Percentiles rank a stretch among this genome's conserved stretches.
These are phyloP conservation scores for Lepidostoma basale DNA, from an alignment of 1,140 invertebrate genomes.

Conservation along the genomic window DNA sequence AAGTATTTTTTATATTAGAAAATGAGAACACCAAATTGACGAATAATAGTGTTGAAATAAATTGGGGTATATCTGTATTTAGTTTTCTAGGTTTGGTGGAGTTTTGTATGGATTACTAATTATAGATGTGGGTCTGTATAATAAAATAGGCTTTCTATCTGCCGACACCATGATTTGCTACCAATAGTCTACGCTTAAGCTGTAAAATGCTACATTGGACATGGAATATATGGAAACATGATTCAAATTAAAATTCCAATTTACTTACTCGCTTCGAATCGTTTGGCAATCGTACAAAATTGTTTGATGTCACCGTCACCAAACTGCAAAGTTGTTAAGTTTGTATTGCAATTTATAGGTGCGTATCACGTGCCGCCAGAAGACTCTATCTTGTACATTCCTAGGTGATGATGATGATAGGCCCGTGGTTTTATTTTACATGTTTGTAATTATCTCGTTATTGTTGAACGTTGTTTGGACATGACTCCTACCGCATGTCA, in stretches of 20 bases:
- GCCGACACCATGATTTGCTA: slow-evolving; percentile 23
- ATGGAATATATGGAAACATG: slow-evolving; percentile 9
- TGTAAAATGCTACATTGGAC: slow-evolving; percentile 22
- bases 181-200: slow-evolving; percentile 26
- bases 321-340: slow-evolving; percentile 10
- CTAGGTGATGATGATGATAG: too few species aligned
- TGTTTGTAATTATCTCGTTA: slow-evolving; percentile 41
- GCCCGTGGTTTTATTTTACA: slow-evolving; percentile 31
- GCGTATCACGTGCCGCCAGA: not conserved
- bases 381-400: slow-evolving; percentile 38
- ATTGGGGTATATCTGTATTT: slow-evolving; percentile 23
- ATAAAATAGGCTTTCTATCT: slow-evolving; percentile 13
- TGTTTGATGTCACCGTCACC: slow-evolving; percentile 13
- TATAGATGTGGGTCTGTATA: not conserved
- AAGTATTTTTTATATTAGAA: not conserved
- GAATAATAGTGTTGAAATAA: too few species aligned
- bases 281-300: slow-evolving; percentile 8
- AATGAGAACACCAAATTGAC: slow-evolving; percentile 15
- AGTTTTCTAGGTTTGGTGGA: slow-evolving; percentile 4
- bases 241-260: slow-evolving; percentile 1
- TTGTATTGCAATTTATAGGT: slow-evolving; percentile 4
- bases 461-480: slow-evolving; percentile 44
- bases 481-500: slow-evolving; percentile 34
- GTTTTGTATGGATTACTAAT: slow-evolving; percentile 20
- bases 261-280: slow-evolving; percentile 4